phyloP scores from a whole-genome alignment of 1,140 invertebrate species.

The Leptinotarsa undecemlineata region DNA sequence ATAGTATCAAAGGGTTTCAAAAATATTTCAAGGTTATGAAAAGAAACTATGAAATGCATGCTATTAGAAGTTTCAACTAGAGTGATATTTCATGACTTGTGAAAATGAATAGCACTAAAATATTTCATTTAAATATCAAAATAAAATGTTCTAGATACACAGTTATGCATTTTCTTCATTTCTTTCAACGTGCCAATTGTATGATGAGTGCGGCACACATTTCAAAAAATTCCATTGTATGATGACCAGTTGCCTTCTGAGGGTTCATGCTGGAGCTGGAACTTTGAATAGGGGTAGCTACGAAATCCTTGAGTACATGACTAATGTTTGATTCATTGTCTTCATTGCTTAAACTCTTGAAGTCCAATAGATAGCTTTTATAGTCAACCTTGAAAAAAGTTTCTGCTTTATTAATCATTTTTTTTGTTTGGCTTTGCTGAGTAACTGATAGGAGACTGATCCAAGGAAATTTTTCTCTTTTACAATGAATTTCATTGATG shows the following conservation, averaged over 20 bases:
- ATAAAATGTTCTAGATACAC: not conserved
- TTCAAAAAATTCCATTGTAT: slow-evolving; percentile 99
- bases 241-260: slow-evolving; percentile 68
- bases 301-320: slow-evolving; percentile 54
- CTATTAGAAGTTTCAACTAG: too few species aligned
- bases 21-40: too few species aligned
- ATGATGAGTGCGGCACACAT: slow-evolving; percentile 99
- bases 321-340: slow-evolving; percentile 69
- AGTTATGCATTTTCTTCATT: too few species aligned
- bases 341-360: slow-evolving; percentile 89
- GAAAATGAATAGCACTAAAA: too few species aligned
- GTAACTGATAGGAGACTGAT: too few species aligned
- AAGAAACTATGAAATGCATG: too few species aligned
- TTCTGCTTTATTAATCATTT: not conserved
- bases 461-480: too few species aligned
- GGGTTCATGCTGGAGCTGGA: slow-evolving; percentile 49
- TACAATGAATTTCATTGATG: too few species aligned
- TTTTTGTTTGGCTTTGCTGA: not conserved
- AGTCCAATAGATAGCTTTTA: slow-evolving; percentile 96
- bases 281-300: slow-evolving; percentile 54
- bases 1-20: too few species aligned
- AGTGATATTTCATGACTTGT: too few species aligned
- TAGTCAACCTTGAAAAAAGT: slow-evolving; percentile 75
- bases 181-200: slow-evolving; percentile 85
- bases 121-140: too few species aligned